Evolutionary conservation across 1,140 invertebrate species (phyloP).

Genomic region (Drosophila albomicans): DNA sequence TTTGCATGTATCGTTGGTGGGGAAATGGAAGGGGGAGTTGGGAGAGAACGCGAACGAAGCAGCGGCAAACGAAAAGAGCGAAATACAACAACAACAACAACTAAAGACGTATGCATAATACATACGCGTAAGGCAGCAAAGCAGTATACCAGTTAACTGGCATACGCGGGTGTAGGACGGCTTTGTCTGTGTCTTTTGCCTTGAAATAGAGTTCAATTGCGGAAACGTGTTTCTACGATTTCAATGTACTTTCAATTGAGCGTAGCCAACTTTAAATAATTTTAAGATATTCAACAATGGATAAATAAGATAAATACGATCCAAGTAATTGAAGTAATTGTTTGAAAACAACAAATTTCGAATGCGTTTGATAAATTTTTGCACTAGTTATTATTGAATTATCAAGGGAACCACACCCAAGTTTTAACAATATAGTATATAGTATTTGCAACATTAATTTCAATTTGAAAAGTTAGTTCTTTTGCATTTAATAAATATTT

Average conservation of each 20-base stretch:
- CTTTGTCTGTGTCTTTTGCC: neutral
- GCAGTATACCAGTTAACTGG: constrained; percentile 1
- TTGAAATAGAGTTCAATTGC: neutral
- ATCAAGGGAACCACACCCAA: too few species aligned
- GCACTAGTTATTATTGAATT: too few species aligned
- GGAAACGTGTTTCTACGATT: neutral
- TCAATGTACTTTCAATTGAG: neutral
- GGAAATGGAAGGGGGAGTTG: neutral
- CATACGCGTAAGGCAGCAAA: constrained; percentile 9
- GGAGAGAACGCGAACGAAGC: neutral
- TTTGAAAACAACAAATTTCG: neutral
- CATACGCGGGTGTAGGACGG: constrained; percentile 7
- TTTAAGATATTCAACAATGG: neutral
- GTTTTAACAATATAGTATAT: too few species aligned
- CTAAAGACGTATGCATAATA: constrained; percentile 19
- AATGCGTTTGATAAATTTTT: too few species aligned
- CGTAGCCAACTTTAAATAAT: neutral
- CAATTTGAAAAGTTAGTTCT: too few species aligned
- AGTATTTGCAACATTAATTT: too few species aligned
- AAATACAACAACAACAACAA: constrained; percentile 1
- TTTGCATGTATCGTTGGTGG: constrained; percentile 2
- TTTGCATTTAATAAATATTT: too few species aligned
- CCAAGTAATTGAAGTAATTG: neutral
- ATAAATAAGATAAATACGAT: neutral
- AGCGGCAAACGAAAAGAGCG: constrained; percentile 1